phyloP scores from a whole-genome alignment of 2,113 vertebrate genomes.

The Setophaga petechia region DNA sequence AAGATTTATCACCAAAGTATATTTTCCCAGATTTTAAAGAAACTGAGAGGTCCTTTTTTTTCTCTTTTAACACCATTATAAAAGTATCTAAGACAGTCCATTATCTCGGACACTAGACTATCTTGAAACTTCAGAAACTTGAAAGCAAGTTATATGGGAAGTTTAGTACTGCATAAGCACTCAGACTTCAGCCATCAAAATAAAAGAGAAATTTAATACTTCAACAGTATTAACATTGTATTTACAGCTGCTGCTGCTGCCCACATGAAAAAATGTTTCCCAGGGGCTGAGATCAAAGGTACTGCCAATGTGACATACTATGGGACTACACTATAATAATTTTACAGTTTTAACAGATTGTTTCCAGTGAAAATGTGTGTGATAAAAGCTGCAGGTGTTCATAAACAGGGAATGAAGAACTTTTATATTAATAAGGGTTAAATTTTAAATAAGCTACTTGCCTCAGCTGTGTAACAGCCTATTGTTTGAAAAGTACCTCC shows the following conservation, averaged over 20 bases:
- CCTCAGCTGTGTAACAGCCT: neutral
- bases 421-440: neutral
- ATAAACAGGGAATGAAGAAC: slow-evolving; percentile 15
- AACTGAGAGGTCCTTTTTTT: neutral
- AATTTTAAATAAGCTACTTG: slow-evolving; percentile 34
- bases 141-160: slow-evolving; percentile 37
- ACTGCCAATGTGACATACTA: slow-evolving; percentile 47
- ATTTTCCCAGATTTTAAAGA: slow-evolving; percentile 22
- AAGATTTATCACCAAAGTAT: slow-evolving; percentile 6
- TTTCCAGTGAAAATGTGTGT: slow-evolving; percentile 55
- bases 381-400: slow-evolving; percentile 70
- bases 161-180: slow-evolving; percentile 30
- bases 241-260: slow-evolving; percentile 76
- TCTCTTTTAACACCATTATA: neutral
- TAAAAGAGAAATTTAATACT: slow-evolving; percentile 71
- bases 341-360: slow-evolving; percentile 72
- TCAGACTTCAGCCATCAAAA: slow-evolving; percentile 59
- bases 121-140: slow-evolving; percentile 61
- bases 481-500: neutral
- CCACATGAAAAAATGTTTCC: slow-evolving; percentile 70
- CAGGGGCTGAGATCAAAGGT: slow-evolving; percentile 72
- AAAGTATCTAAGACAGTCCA: slow-evolving; percentile 23
- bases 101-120: slow-evolving; percentile 28
- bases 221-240: slow-evolving; percentile 66
- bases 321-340: slow-evolving; percentile 59